Percentiles rank a stretch among this genome's conserved stretches.
phyloP scores from a whole-genome alignment of 2,113 vertebrate genomes.

The Zonotrichia leucophrys region DNA sequence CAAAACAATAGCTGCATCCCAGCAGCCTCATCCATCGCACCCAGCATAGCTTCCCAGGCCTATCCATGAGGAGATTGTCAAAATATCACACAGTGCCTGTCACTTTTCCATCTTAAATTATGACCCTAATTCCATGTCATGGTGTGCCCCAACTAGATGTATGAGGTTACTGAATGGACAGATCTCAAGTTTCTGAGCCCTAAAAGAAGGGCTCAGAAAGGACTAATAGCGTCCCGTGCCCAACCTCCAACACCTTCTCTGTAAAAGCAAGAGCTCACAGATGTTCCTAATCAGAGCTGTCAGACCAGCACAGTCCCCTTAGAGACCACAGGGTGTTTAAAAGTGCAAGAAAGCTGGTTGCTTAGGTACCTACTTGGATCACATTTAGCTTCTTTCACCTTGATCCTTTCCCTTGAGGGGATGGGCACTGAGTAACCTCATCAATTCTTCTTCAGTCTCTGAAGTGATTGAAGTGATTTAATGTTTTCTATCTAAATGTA shows the following conservation, averaged over 20 bases:
- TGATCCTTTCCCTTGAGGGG: background rate
- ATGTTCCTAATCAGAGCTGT: background rate
- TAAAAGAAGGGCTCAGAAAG: background rate
- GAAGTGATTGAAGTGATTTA: background rate
- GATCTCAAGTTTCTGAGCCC: background rate
- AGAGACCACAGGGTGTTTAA: background rate
- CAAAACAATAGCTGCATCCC: background rate
- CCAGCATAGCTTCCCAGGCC: background rate
- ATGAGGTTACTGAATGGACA: background rate
- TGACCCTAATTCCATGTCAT: background rate
- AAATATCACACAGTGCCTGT: background rate
- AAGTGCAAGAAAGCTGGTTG: background rate
- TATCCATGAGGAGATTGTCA: background rate
- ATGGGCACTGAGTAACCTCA: background rate
- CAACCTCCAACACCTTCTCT: background rate
- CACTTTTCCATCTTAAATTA: background rate
- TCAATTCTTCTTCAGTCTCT: background rate
- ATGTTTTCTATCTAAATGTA: background rate
- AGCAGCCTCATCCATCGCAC: background rate
- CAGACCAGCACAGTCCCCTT: background rate
- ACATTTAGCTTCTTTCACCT: background rate
- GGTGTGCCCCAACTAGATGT: background rate
- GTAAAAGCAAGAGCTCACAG: background rate
- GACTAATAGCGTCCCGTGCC: background rate
- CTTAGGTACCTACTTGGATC: background rate